These are phyloP conservation scores for Lithophane leautieri DNA, from an alignment of 2,888 invertebrate genomes.

Conservation along the genomic window DNA sequence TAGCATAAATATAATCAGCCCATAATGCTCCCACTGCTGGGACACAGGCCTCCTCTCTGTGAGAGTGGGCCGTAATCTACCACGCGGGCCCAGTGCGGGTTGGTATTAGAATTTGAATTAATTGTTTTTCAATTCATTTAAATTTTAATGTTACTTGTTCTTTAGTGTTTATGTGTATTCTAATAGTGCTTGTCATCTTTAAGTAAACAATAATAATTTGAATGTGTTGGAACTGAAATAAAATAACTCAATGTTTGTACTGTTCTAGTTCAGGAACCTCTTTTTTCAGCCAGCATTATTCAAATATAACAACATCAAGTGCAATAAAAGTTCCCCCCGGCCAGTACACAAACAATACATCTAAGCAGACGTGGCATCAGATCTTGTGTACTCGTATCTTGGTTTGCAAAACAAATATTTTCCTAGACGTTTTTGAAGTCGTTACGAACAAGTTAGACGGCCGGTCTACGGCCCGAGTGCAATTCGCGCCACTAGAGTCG, in stretches of 20 bases:
- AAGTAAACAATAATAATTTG: not conserved
- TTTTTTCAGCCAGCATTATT: constrained; percentile 11
- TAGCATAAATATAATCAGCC: too few species aligned
- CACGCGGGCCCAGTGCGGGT: too few species aligned
- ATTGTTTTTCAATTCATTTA: not conserved
- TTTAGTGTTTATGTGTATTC: too few species aligned
- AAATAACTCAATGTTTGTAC: not conserved
- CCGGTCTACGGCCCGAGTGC: constrained; percentile 73
- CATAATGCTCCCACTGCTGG: too few species aligned
- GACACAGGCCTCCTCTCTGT: too few species aligned
- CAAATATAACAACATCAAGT: constrained; percentile 39
- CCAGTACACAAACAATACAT: constrained; percentile 54
- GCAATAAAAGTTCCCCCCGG: constrained; percentile 57
- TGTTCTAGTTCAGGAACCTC: not conserved
- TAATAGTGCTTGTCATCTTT: not conserved
- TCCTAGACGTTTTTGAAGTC: constrained; percentile 77
- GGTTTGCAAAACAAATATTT: constrained; percentile 76
- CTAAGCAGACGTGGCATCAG: constrained; percentile 59
- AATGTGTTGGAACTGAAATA: not conserved
- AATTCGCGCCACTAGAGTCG: constrained; percentile 81
- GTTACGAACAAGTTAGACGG: constrained; percentile 76
- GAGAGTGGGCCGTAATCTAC: too few species aligned
- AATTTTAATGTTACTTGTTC: too few species aligned
- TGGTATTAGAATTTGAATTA: not conserved
- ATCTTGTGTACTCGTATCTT: constrained; percentile 64